Evolutionary conservation across 2,797 vertebrate genomes (phyloP), one percentile per base, ranked within the genome.

Genomic region (Nothura maculosa): DNA sequence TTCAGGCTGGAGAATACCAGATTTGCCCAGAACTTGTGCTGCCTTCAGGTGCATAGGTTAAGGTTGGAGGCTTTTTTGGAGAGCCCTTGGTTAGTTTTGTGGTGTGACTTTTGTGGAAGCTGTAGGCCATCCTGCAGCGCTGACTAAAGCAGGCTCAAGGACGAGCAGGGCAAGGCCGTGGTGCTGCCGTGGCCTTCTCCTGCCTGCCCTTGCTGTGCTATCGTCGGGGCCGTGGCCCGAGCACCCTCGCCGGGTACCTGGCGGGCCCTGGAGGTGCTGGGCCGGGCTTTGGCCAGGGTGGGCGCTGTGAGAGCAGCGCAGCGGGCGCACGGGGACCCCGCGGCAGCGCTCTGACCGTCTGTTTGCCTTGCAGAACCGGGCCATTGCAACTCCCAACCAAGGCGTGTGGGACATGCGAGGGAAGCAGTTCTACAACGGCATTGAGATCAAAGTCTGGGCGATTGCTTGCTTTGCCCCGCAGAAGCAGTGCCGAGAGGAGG

Each of bases 321-420:
- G 54, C 42, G n/a, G n/a, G n/a, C n/a, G n/a, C n/a, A n/a, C n/a
- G n/a, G n/a, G n/a, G n/a, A n/a, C n/a, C n/a, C n/a, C n/a, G n/a
- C 54, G 32, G 88, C 90, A 8, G 64, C 50, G 83, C 96, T 97
- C 81, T 97, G 80, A 90, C 91, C 30, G 10, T 89, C 90, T 95
- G 77, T 85, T 97, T 93, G 87, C 93, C 95, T 91, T 90, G 82
- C 98, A 99, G 99, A 99, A 99, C 96, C 99, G 99, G 83, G 99
- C 99, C 95, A 99, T 99, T 80, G 99, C 99, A 61, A 99, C 99
- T 25, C 99, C 99, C 94, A 99, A 99, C 98, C 99, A 99, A 94
- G 99, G 99, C 78, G 99, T 99, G 94, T 99, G 99, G 99, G 99
- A 99, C 98, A 99, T 99, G 99, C 97, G 99, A 82, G 99, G 99